phyloP scores from a whole-genome alignment of 2,113 vertebrate species.

The Boleophthalmus pectinirostris region DNA sequence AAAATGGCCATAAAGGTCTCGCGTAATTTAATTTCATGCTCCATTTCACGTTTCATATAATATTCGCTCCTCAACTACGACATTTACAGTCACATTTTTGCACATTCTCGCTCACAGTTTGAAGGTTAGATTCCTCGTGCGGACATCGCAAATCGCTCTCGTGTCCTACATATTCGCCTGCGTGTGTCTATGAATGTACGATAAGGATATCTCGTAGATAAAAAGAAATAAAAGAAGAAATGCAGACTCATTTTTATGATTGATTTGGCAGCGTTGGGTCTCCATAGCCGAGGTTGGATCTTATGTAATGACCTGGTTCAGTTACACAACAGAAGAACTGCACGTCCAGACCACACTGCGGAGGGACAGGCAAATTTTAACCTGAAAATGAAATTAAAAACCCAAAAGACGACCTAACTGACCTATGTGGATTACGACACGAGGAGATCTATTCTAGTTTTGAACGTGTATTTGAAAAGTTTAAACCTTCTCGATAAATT shows the following conservation, averaged over 20 bases:
- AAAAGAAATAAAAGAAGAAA: too few relatives aligned
- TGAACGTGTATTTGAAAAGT: not conserved
- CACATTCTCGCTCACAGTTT: too few relatives aligned
- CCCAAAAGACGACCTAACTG: not conserved
- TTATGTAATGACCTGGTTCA: conserved; percentile 75
- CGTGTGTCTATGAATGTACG: too few relatives aligned
- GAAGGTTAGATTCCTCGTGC: not conserved
- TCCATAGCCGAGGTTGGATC: conserved; percentile 34
- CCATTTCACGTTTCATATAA: too few relatives aligned
- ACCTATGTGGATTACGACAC: not conserved
- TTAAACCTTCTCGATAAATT: too few relatives aligned
- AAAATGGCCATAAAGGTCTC: too few relatives aligned
- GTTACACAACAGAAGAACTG: conserved; percentile 70
- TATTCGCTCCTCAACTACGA: too few relatives aligned
- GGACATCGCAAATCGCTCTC: not conserved
- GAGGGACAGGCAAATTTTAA: conserved; percentile 4
- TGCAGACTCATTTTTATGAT: not conserved
- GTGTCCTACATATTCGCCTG: not conserved
- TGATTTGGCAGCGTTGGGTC: not conserved
- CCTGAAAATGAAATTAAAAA: not conserved
- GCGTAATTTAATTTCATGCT: too few relatives aligned
- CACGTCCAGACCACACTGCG: conserved; percentile 30
- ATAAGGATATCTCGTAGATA: too few relatives aligned
- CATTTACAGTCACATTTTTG: too few relatives aligned
- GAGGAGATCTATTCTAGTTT: not conserved